These are phyloP conservation scores for Pseudoips prasinana DNA, from an alignment of 2,888 invertebrate genomes.

Conservation along the genomic window DNA sequence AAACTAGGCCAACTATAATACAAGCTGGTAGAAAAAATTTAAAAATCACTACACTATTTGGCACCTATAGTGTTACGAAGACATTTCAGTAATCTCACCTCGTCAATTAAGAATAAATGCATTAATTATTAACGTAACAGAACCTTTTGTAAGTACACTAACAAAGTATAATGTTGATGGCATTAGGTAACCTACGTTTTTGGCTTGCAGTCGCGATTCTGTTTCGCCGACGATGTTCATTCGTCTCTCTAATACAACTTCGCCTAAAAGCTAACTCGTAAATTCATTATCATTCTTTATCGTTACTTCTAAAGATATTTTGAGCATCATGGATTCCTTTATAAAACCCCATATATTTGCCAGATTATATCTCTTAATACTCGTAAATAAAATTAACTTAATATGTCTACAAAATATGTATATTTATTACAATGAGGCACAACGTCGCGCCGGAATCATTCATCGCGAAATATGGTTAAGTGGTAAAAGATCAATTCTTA, in stretches of 20 bases:
- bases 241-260: slow-evolving; percentile 38
- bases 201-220: slow-evolving; percentile 68
- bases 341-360: slow-evolving; percentile 55
- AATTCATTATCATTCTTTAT: slow-evolving; percentile 49
- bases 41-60: slow-evolving; percentile 73
- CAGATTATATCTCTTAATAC: slow-evolving; percentile 71
- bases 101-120: slow-evolving; percentile 41
- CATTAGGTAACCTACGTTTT: slow-evolving; percentile 80
- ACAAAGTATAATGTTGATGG: slow-evolving; percentile 67
- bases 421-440: slow-evolving; percentile 74
- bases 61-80: slow-evolving; percentile 70
- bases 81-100: slow-evolving; percentile 51
- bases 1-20: slow-evolving; percentile 71
- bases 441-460: slow-evolving; percentile 70
- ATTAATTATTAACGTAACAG: slow-evolving; percentile 50
- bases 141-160: slow-evolving; percentile 58
- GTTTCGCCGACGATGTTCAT: slow-evolving; percentile 40
- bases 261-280: slow-evolving; percentile 57
- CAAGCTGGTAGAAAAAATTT: slow-evolving; percentile 66
- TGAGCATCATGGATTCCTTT: slow-evolving; percentile 68
- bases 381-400: slow-evolving; percentile 77
- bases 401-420: slow-evolving; percentile 72
- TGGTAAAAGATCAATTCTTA: slow-evolving; percentile 78
- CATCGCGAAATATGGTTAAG: slow-evolving; percentile 79
- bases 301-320: slow-evolving; percentile 60